Percentiles rank a stretch among this genome's conserved stretches.
Conservation (phyloP, 1,140 invertebrate species). For the Agraylea sexmaculata region DNA sequence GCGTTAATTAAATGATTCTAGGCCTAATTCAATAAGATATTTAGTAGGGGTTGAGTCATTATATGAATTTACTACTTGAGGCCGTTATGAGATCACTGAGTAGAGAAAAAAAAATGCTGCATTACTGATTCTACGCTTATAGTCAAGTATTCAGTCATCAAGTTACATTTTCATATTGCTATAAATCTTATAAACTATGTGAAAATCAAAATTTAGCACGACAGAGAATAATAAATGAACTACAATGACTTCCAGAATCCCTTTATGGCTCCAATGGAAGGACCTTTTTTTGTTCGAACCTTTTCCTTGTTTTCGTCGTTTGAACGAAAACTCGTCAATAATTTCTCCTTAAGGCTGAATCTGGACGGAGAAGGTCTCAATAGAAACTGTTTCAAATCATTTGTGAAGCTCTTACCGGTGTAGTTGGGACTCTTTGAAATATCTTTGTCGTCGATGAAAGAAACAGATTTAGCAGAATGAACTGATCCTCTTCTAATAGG, state of each 20-base stretch:
- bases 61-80: not conserved
- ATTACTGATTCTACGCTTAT: too few relatives aligned
- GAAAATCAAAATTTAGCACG: too few relatives aligned
- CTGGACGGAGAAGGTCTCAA: slow-evolving; percentile 33
- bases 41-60: not conserved
- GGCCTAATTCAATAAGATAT: not conserved
- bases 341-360: slow-evolving; percentile 35
- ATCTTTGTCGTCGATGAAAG: slow-evolving; percentile 34
- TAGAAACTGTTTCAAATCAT: slow-evolving; percentile 38
- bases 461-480: slow-evolving; percentile 36
- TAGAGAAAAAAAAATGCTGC: not conserved
- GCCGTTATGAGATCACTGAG: not conserved
- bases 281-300: slow-evolving; percentile 33
- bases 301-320: slow-evolving; percentile 26
- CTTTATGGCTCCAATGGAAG: slow-evolving; percentile 37
- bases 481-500: slow-evolving; percentile 29
- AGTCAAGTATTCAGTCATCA: too few relatives aligned
- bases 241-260: slow-evolving; percentile 38
- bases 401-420: slow-evolving; percentile 38
- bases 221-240: slow-evolving; percentile 1
- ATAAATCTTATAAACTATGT: too few relatives aligned
- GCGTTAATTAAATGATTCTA: slow-evolving; percentile 2
- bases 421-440: slow-evolving; percentile 35
- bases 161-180: too few relatives aligned
- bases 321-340: slow-evolving; percentile 29